Evolutionary conservation across 2,797 vertebrate species (phyloP).

Genomic region (Channallabes apus): DNA sequence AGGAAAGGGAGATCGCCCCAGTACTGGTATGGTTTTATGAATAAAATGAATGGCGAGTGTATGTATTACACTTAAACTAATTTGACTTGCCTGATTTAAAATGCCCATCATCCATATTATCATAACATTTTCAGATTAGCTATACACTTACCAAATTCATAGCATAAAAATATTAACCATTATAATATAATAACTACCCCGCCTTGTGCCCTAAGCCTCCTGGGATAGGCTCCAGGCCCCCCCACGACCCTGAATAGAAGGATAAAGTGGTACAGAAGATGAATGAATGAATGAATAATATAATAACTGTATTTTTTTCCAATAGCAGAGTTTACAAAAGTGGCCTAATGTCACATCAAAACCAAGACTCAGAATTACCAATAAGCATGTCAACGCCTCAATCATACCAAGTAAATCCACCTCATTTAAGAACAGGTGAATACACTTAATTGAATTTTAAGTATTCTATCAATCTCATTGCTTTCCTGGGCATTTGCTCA

Average conservation of each 20-base stretch:
- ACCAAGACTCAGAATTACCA: not conserved
- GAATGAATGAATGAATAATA: too few relatives aligned
- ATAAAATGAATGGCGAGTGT: constrained; percentile 14
- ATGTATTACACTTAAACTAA: constrained; percentile 7
- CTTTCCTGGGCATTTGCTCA: not conserved
- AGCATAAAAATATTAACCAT: not conserved
- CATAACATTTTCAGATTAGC: constrained; percentile 35
- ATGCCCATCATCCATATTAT: constrained; percentile 39
- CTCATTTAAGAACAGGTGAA: not conserved
- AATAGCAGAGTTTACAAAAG: not conserved
- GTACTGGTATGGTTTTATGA: not conserved
- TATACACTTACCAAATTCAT: constrained; percentile 12
- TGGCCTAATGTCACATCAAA: not conserved
- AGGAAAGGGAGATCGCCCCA: not conserved
- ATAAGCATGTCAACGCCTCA: not conserved
- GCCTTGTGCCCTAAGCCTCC: too few relatives aligned
- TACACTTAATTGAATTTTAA: not conserved
- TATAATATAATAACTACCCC: too few relatives aligned
- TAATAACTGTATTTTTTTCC: not conserved
- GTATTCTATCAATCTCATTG: not conserved
- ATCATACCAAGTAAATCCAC: not conserved
- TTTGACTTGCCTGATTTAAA: constrained; percentile 32
- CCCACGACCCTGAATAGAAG: too few relatives aligned
- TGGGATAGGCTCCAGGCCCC: too few relatives aligned
- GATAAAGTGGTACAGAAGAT: too few relatives aligned